Evolutionary conservation across 2,797 vertebrate genomes (phyloP), one percentile per base, ranked within the genome.

Genomic region (Oryzias dopingdopingensis): DNA sequence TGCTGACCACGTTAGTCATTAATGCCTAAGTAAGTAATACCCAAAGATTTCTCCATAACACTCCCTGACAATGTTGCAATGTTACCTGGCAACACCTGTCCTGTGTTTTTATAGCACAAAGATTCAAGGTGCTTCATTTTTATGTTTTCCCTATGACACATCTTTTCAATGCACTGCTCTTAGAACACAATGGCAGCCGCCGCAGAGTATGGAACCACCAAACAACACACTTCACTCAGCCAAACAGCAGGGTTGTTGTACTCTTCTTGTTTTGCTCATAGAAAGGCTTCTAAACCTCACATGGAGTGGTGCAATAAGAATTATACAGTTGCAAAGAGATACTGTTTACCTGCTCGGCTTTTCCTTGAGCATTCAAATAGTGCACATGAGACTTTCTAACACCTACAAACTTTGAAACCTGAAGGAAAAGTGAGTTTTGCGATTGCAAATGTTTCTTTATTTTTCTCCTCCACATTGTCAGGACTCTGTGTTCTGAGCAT

Each of bases 11-110:
- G 10, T 37, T 37, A 44, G 8, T 23, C 49, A 52, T 45, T 24
- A 61, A 46, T 41, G 16, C 24, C 40, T 52, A 8, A 20, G 20
- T 22, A 22, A 57, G 43, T 18, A 44, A 58, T 42, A 7, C 29
- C 32, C 32, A 47, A 24, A 26, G 55, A 53, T 58, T 49, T 24
- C 40, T 42, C 18, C 37, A 22, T 52, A 44, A 13, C 42, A 26
- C 58, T 45, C 24, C 45, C 37, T 32, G 22, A 23, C 15, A 20
- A 41, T 52, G 23, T 40, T 42, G 5, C 41, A 44, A 29, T 22
- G 26, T 44, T 13, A 59, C 49, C 22, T 32, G 26, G 24, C 26
- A 52, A 51, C 17, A 32, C 29, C 42, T 22, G 26, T 6, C 17
- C 20, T 51, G 54, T n/a, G 44, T 41, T 57, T 41, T 16, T 15